phyloP scores from a whole-genome alignment of 2,888 invertebrate species.

The Apotomis capreana region DNA sequence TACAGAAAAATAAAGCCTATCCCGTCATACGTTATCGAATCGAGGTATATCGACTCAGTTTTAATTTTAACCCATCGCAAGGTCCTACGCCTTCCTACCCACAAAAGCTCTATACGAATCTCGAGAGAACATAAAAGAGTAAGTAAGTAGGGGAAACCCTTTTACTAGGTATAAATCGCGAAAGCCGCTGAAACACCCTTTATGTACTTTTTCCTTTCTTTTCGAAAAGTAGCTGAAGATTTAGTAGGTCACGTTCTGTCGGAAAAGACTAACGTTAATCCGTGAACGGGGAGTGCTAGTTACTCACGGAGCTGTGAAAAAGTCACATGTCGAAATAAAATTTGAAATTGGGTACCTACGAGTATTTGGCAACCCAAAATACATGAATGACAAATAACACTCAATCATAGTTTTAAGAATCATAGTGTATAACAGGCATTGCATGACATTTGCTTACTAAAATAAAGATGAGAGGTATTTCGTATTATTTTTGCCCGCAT shows the following conservation, averaged over 20 bases:
- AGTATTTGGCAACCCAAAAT: too few relatives aligned
- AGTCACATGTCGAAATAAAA: too few relatives aligned
- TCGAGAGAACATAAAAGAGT: conserved; percentile 35
- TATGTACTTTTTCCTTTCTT: conserved; percentile 34
- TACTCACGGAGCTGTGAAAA: conserved; percentile 14
- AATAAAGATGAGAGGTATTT: too few relatives aligned
- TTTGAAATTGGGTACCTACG: too few relatives aligned
- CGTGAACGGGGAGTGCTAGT: conserved; percentile 27
- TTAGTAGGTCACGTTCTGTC: conserved; percentile 38
- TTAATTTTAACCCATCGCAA: neutral
- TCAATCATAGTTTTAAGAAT: too few relatives aligned
- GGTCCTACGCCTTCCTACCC: conserved; percentile 1
- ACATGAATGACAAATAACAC: too few relatives aligned
- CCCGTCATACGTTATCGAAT: too few relatives aligned
- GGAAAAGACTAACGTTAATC: conserved; percentile 29
- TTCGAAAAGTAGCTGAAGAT: conserved; percentile 36
- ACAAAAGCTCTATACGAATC: conserved; percentile 20
- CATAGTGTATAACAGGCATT: too few relatives aligned
- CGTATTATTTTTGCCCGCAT: too few relatives aligned
- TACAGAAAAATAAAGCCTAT: too few relatives aligned
- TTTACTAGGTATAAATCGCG: conserved; percentile 38
- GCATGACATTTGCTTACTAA: too few relatives aligned
- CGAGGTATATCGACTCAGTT: too few relatives aligned
- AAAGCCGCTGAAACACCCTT: conserved; percentile 37
- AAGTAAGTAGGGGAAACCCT: conserved; percentile 35